Evolutionary conservation across 2,888 invertebrate species (phyloP), one percentile per base, ranked within the genome.

Genomic region (Caenorhabditis becei): DNA sequence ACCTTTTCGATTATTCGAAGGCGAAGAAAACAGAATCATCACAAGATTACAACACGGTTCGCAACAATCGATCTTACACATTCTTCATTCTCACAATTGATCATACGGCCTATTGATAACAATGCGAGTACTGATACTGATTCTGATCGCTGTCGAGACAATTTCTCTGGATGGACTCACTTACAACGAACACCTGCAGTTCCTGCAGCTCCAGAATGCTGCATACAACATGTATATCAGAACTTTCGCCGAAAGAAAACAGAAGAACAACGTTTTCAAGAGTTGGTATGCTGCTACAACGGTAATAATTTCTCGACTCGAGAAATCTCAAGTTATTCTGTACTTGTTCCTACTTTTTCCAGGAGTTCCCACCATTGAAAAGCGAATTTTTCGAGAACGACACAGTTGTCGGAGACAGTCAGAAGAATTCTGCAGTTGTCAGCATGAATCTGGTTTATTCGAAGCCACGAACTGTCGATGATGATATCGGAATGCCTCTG

Each of bases 401-500:
- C 51, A 77, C 77, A 23, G 77, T 75, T 8, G 61, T 77, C 18
- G 77, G 77, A 1, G 72, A 65, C 7, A 77, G 62, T 35, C 72
- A 80, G n/a, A 53, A 65, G 16, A 66, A 80, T 28, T 41, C 71
- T 4, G 59, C 80, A n/a, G 32, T 49, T 23, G 71, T 80, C 11
- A 75, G 70, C 49, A 75, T 74, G 69, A 37, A 37, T 47, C 47
- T 80, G 26, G 75, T 74, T 28, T 70, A 63, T 63, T 63, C 69
- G 5, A 69, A 53, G 20, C 83, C 83, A 18, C 56, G 74, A 23
- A 83, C 83, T 4, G 69, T 85, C 11, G 85, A 85, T 32, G 85
- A 85, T 65, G 83, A 85, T 24, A 77, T 85, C 44, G 85, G 80
- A 44, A 69, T 82, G 70, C 85, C 85, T 24, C 28, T 85, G 24